A percentile compares a stretch with the other conserved stretches of the same genome.
Evolutionary conservation across 2,888 invertebrate genomes (phyloP).

Genomic region (Acrobasis repandana): DNA sequence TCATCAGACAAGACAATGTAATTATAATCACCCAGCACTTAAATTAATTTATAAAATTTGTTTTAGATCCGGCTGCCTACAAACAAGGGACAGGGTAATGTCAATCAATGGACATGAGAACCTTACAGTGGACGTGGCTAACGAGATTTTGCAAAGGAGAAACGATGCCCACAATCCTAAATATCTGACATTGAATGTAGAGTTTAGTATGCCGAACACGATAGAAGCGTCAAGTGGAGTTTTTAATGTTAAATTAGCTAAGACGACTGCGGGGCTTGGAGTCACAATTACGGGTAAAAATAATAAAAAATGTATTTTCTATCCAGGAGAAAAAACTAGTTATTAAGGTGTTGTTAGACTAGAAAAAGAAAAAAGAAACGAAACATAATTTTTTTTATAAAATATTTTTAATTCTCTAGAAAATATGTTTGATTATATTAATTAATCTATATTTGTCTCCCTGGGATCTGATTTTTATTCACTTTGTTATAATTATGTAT

Average conservation of each 20-base stretch:
- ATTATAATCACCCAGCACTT: background rate
- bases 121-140: constrained; percentile 83
- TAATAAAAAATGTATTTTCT: constrained; percentile 18
- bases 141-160: constrained; percentile 82
- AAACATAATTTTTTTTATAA: too few relatives aligned
- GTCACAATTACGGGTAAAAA: constrained; percentile 92
- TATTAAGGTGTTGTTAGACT: background rate
- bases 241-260: constrained; percentile 94
- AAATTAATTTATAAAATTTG: constrained; percentile 14
- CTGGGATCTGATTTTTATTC: too few relatives aligned
- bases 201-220: constrained; percentile 95
- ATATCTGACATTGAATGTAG: constrained; percentile 90
- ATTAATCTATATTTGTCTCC: too few relatives aligned
- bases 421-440: too few relatives aligned
- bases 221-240: constrained; percentile 95
- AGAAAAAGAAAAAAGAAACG: too few relatives aligned
- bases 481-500: too few relatives aligned
- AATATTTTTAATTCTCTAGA: too few relatives aligned
- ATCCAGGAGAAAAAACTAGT: background rate
- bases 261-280: constrained; percentile 91
- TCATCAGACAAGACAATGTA: constrained; percentile 1
- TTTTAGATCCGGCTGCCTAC: constrained; percentile 88
- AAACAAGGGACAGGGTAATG: constrained; percentile 92
- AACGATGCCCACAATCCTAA: constrained; percentile 82
- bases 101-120: constrained; percentile 91